A percentile compares a stretch with the other conserved stretches of the same genome.
These are phyloP conservation scores for Trypoxylus dichotomus DNA, from an alignment of 1,140 invertebrate species.

Conservation along the genomic window DNA sequence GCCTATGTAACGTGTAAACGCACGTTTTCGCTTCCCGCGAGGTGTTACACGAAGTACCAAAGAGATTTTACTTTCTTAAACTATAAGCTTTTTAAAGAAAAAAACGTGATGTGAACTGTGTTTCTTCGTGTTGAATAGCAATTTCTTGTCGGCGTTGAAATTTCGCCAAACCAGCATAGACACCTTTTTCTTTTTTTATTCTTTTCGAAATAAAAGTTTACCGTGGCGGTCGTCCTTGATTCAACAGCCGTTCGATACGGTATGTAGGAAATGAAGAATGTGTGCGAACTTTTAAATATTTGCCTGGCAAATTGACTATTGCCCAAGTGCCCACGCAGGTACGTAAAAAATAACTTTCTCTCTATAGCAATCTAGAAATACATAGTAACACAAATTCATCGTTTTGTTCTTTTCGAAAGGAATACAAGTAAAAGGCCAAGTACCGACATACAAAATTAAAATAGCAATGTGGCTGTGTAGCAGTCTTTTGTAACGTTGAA, in stretches of 20 bases:
- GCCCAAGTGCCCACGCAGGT: background rate
- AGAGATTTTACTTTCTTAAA: no score
- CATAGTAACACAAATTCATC: no score
- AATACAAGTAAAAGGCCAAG: no score
- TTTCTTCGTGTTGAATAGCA: no score
- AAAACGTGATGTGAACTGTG: no score
- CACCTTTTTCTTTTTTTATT: background rate
- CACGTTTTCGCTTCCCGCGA: background rate
- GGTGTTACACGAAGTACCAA: no score
- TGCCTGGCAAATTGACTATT: background rate
- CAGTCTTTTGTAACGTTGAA: no score
- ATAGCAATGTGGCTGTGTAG: no score
- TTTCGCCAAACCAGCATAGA: background rate
- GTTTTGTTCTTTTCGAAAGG: no score
- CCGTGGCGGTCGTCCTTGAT: background rate
- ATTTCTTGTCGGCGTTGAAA: background rate
- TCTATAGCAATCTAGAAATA: no score
- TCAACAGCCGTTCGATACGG: background rate
- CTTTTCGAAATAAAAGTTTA: background rate
- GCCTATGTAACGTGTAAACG: background rate
- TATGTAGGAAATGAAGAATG: background rate
- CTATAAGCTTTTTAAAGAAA: no score
- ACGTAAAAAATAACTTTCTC: background rate
- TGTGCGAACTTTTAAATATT: background rate
- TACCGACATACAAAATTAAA: no score